Conservation (phyloP, 1,140 invertebrate genomes). For the Cherax destructor region DNA sequence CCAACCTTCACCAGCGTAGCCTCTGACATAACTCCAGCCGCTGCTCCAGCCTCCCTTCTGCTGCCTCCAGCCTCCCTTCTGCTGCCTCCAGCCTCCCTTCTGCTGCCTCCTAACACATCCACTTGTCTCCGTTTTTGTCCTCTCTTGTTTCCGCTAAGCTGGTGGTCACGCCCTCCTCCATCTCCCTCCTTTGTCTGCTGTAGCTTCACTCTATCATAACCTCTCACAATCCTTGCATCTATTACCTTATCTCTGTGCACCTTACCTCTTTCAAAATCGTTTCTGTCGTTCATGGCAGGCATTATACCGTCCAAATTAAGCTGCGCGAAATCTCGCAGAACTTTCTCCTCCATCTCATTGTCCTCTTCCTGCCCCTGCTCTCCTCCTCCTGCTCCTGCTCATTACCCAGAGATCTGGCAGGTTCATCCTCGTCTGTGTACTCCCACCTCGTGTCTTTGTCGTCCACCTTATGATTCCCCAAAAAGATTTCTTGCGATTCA, state of each 20-base stretch:
- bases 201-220: background rate
- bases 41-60: background rate
- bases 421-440: background rate
- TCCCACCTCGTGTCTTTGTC: background rate
- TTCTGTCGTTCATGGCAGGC: background rate
- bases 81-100: background rate
- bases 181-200: background rate
- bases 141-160: conserved; percentile 25
- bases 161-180: conserved; percentile 28
- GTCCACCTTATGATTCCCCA: background rate
- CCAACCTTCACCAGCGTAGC: background rate
- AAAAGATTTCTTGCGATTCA: background rate
- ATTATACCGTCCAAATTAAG: background rate
- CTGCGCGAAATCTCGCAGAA: background rate
- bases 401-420: background rate
- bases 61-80: background rate
- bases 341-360: conserved; percentile 11
- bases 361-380: background rate
- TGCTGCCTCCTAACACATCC: background rate
- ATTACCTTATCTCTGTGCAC: background rate
- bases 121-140: conserved; percentile 16
- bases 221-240: background rate
- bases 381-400: background rate
- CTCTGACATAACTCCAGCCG: background rate
- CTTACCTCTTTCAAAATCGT: background rate